Conservation (phyloP, 1,140 invertebrate genomes). For the Lordiphosa collinella region DNA sequence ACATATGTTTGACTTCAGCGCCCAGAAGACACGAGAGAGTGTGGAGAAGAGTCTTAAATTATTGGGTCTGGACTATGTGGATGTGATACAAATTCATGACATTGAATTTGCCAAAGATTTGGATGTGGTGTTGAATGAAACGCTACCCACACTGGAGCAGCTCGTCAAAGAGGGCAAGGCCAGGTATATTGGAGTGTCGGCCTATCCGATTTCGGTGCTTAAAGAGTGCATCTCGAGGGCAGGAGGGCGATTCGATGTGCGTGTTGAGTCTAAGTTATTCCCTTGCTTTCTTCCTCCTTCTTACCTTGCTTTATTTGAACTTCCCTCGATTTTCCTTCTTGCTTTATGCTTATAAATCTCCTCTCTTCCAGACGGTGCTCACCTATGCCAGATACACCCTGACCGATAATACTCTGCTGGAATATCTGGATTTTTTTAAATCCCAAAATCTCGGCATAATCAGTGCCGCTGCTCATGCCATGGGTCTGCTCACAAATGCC, state of each 20-base stretch:
- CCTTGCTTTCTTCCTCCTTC: no score
- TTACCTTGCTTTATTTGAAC: no score
- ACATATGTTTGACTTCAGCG: constrained; percentile 93
- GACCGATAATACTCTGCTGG: constrained; percentile 87
- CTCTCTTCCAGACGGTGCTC: constrained; percentile 84
- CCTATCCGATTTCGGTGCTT: constrained; percentile 89
- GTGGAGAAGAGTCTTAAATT: constrained; percentile 89
- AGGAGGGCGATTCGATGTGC: constrained; percentile 58
- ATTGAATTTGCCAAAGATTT: constrained; percentile 91
- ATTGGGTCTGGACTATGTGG: constrained; percentile 90
- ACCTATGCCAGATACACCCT: constrained; percentile 90
- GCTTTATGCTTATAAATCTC: no score
- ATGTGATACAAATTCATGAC: constrained; percentile 95
- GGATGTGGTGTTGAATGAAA: constrained; percentile 91
- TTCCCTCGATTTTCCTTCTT: no score
- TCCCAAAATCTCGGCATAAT: constrained; percentile 88
- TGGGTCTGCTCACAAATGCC: constrained; percentile 89
- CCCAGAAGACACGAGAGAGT: constrained; percentile 86
- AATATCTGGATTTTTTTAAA: constrained; percentile 88
- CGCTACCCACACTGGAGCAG: constrained; percentile 88
- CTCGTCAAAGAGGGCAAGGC: constrained; percentile 89
- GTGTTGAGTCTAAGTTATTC: no score
- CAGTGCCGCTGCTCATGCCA: constrained; percentile 88
- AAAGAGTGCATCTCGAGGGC: constrained; percentile 86
- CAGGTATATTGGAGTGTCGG: constrained; percentile 91